Evolutionary conservation across 1,140 invertebrate species (phyloP).

Genomic region (Megalopta genalis): DNA sequence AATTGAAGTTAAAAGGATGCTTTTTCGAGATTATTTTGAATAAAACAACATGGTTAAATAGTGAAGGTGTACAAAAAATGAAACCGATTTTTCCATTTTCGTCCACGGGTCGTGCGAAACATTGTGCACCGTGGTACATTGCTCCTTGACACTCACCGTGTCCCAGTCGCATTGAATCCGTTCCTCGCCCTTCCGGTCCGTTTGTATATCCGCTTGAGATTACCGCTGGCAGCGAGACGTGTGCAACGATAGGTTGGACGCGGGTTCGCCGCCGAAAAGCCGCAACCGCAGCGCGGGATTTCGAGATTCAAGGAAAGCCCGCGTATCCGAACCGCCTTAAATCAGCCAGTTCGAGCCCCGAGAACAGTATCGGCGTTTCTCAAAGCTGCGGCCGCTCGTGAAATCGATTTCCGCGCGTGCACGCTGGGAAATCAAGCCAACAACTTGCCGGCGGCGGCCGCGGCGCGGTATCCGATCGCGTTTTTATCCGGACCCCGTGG

Average conservation of each 20-base stretch:
- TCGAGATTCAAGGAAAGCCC: conserved; percentile 15
- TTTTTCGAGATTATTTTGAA: no score
- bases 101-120: no score
- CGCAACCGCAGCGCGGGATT: conserved; percentile 3
- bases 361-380: conserved; percentile 38
- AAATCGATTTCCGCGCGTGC: conserved; percentile 28
- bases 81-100: no score
- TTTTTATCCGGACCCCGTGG: conserved; percentile 16
- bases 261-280: not conserved
- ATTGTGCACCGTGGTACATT: no score
- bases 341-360: not conserved
- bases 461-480: not conserved
- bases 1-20: no score
- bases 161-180: no score
- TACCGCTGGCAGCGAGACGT: not conserved
- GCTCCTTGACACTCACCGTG: no score
- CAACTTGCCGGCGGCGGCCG: not conserved
- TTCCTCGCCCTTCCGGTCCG: no score
- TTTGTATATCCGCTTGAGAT: conserved; percentile 13
- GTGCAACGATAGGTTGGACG: no score
- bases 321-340: conserved; percentile 13
- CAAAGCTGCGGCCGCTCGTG: conserved; percentile 13
- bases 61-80: no score
- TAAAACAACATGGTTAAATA: no score
- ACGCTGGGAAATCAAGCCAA: conserved; percentile 30